Evolutionary conservation across 2,113 vertebrate species (phyloP).

Genomic region (Ctenodactylus gundi): DNA sequence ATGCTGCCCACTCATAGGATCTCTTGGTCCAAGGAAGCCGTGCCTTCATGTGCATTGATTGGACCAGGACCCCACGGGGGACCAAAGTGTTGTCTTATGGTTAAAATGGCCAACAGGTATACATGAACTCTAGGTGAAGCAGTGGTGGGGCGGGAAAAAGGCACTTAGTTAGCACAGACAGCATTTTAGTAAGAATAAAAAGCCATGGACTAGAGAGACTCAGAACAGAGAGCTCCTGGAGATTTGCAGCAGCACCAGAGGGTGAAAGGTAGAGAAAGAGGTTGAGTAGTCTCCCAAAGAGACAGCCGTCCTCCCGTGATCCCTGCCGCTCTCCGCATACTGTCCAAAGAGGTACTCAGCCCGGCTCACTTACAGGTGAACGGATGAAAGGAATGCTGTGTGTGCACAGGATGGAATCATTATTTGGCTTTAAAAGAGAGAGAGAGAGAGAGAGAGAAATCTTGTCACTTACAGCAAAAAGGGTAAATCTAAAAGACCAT

Average conservation of each 20-base stretch:
- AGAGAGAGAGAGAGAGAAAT: too few relatives aligned
- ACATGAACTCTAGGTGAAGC: background rate
- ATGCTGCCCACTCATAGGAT: background rate
- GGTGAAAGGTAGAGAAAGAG: background rate
- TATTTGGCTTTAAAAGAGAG: background rate
- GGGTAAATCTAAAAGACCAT: background rate
- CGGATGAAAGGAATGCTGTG: background rate
- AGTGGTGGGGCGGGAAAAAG: background rate
- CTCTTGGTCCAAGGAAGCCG: background rate
- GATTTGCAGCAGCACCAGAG: background rate
- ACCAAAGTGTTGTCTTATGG: too few relatives aligned
- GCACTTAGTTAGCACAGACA: background rate
- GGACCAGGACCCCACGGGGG: background rate
- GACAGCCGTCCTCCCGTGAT: too few relatives aligned
- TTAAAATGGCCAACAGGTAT: background rate
- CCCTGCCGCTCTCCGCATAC: too few relatives aligned
- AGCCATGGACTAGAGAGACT: background rate
- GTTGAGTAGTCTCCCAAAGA: background rate
- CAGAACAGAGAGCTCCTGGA: background rate
- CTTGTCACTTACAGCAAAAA: background rate
- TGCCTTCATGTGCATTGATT: background rate
- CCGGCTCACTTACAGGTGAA: background rate
- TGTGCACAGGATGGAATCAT: background rate
- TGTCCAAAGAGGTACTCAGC: background rate
- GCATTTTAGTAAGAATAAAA: background rate